Percentiles rank a stretch among this genome's conserved stretches.
Conservation (phyloP, 2,113 vertebrate genomes). For the Rhynchomys soricoides region DNA sequence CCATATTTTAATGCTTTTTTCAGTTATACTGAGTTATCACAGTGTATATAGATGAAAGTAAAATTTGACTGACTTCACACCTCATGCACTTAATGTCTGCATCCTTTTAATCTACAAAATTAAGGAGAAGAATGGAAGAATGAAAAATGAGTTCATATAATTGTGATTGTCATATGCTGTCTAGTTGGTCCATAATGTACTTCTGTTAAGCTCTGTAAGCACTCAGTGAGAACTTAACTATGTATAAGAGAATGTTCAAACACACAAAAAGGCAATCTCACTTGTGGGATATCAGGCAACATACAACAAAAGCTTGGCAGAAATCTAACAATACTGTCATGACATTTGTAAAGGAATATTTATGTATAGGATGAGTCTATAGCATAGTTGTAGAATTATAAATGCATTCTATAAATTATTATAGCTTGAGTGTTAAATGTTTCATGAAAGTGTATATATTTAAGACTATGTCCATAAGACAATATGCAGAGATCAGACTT, state of each 20-base stretch:
- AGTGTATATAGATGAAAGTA: background rate
- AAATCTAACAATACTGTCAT: background rate
- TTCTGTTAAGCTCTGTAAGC: background rate
- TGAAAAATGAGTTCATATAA: background rate
- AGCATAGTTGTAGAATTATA: background rate
- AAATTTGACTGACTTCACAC: background rate
- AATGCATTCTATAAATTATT: background rate
- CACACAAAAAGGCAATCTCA: background rate
- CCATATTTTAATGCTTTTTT: conserved; percentile 60
- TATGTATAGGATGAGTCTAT: background rate
- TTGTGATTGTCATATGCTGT: background rate
- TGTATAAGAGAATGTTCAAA: background rate
- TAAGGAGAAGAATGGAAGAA: background rate
- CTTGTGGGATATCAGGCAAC: background rate
- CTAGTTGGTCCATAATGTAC: background rate
- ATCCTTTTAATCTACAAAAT: background rate
- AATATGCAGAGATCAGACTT: background rate
- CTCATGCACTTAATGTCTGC: background rate
- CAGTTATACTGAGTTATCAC: background rate
- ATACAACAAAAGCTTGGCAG: background rate
- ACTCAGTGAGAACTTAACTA: background rate
- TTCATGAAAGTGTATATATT: background rate
- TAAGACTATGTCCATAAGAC: too few relatives aligned
- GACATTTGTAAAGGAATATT: background rate
- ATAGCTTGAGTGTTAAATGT: background rate